phyloP scores from a whole-genome alignment of 2,113 vertebrate genomes.

The Rhabdomys dilectus region DNA sequence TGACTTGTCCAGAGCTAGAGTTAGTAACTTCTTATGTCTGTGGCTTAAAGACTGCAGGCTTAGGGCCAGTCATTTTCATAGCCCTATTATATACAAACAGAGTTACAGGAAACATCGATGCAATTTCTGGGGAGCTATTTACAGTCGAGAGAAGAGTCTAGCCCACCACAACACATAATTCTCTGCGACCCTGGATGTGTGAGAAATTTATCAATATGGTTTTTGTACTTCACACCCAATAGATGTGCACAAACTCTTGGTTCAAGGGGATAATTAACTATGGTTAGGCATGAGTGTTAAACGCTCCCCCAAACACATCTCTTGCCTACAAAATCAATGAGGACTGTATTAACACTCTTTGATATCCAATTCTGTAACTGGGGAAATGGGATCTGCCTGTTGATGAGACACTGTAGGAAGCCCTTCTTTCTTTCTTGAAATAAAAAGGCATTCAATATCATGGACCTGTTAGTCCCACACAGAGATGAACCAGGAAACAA shows the following conservation, averaged over 20 bases:
- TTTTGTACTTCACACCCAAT: constrained; percentile 33
- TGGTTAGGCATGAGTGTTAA: constrained; percentile 49
- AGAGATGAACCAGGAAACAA: constrained; percentile 44
- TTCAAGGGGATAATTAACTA: constrained; percentile 60
- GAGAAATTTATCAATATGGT: constrained; percentile 34
- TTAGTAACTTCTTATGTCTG: constrained; percentile 57
- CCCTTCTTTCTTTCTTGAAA: constrained; percentile 48
- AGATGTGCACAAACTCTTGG: constrained; percentile 39
- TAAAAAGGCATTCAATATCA: constrained; percentile 45
- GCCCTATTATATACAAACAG: constrained; percentile 52
- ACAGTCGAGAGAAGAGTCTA: constrained; percentile 23
- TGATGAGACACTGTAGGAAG: constrained; percentile 38
- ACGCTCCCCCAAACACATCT: constrained; percentile 22
- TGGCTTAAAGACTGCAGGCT: constrained; percentile 47
- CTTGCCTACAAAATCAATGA: constrained; percentile 69
- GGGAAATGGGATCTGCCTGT: constrained; percentile 35
- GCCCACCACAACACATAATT: background rate
- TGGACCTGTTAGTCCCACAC: constrained; percentile 17
- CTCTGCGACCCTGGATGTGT: background rate
- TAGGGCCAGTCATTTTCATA: constrained; percentile 65
- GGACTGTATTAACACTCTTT: constrained; percentile 67
- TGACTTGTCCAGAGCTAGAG: constrained; percentile 62
- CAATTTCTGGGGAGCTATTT: constrained; percentile 65
- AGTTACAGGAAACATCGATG: constrained; percentile 54
- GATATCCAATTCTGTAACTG: constrained; percentile 40